Base-by-base conservation (phyloP, 2,797 vertebrate genomes). In the Sebastes trivittatus region DNA sequence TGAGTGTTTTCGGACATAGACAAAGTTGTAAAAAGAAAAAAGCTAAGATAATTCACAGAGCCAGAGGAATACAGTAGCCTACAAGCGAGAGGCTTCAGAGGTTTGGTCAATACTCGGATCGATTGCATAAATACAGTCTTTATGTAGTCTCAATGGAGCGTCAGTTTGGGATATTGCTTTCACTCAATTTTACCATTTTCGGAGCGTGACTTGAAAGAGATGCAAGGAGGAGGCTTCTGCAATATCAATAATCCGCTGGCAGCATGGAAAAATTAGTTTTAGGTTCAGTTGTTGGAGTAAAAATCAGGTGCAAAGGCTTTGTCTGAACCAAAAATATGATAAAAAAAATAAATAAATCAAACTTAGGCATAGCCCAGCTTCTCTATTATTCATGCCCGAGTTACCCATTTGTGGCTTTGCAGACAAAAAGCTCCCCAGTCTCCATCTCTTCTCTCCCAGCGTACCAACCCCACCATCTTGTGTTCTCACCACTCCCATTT, bases 301-400 rank as follows among this genome's bases (percentile, higher is more conserved):
- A 80, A 61, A 63, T 77, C 73, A 2, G 25, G 29, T 49, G 6
- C 27, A 29, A 59, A 67, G 58, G 30, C 32, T 78, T 78, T n/a
- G 34, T 70, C 38, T 66, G n/a, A 88, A 54, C 27, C 67, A 29
- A 56, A 82, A 66, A 38, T 30, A 59, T 32, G 27, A 11, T 62
- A 55, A 42, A 25, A 36, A 69, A 79, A 78, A 70, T 36, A 16
- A 75, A n/a, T 2, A 11, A 67, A 29, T 75, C 55, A 27, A 73
- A 76, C 46, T 25, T 27, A 27, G 49, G 62, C 67, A 11, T 32
- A 65, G 66, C 68, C 71, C 3, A 1, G 62, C 78, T 72, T 78
- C 62, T 91, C 66, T 82, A 91, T 91, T 89, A 90, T 93, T 94
- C 55, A 92, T 90, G 80, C 69, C 56, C 22, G 58, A 71, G 66